phyloP scores from a whole-genome alignment of 2,113 vertebrate species.

The Rissa tridactyla region DNA sequence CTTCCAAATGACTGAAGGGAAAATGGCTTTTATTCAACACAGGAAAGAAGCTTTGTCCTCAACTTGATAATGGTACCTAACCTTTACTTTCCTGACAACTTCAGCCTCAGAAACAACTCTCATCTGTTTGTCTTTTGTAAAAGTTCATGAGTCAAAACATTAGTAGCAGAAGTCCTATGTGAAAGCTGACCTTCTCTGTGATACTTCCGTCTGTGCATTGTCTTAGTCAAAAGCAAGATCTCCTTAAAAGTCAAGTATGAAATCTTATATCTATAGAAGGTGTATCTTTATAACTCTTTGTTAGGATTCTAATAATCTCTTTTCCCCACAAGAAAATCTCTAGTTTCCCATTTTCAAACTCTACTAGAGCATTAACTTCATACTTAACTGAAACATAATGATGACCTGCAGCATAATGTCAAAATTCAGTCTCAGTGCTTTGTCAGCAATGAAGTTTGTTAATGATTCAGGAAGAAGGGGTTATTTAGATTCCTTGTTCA shows the following conservation, averaged over 20 bases:
- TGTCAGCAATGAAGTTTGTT: constrained; percentile 45
- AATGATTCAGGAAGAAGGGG: not conserved
- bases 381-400: not conserved
- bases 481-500: constrained; percentile 41
- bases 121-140: not conserved
- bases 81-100: not conserved
- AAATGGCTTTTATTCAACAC: not conserved
- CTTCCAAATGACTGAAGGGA: not conserved
- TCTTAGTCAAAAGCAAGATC: not conserved
- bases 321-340: not conserved
- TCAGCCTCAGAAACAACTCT: not conserved
- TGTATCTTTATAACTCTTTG: not conserved
- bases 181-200: not conserved
- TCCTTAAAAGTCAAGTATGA: not conserved
- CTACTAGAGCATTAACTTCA: not conserved
- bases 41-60: not conserved
- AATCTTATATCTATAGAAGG: not conserved
- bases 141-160: not conserved
- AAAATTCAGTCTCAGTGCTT: not conserved
- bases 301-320: not conserved
- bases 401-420: not conserved
- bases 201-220: not conserved
- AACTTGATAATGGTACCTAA: not conserved
- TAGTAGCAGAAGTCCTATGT: not conserved
- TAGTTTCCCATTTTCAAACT: not conserved